Evolutionary conservation across 2,797 vertebrate species (phyloP), one percentile per base, ranked within the genome.

Genomic region (Oryzias sinensis): DNA sequence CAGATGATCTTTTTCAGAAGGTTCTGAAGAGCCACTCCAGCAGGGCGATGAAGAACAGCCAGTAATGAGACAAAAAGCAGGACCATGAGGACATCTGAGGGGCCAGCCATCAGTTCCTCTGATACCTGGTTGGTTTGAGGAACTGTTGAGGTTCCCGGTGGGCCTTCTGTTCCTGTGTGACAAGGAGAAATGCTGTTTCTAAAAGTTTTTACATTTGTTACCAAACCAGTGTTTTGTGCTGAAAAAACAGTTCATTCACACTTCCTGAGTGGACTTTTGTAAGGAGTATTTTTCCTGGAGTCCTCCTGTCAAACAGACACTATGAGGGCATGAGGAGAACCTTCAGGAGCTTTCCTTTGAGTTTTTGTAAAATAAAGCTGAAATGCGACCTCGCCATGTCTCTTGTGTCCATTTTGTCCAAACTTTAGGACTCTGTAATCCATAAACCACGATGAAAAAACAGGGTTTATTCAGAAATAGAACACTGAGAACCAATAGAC

Each of bases 1-100:
- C 69, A 93, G 91, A 90, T 13, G 86, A 90, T 6, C 81, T 92
- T 40, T 92, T 92, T 72, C 76, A 87, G 53, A 90, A 88, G 68
- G 85, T 92, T 27, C 8, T 88, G 59, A 76, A 54, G 48, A 92
- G 90, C 50, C 87, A 77, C 33, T 90, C 90, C 83, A 93, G 89
- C 75, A 87, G 74, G 75, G 87, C 67, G 14, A 85, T 91, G 65
- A 72, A 27, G 49, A 63, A 44, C 18, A 62, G 71, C 42, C 81
- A 90, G 71, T 91, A 80, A 79, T 9, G 40, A n/a, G 37, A 58
- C 24, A 14, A 45, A 40, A 17, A 13, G 24, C 8, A 55, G 15
- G 44, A 9, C 45, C 17, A 11, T 5, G n/a, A 17, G 7, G 27
- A 33, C 16, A 17, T 29, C 27, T 29, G 25, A 50, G 15, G 9